These are phyloP conservation scores for Ceratosolen solmsi DNA, from an alignment of 1,140 invertebrate genomes.

Conservation along the genomic window DNA sequence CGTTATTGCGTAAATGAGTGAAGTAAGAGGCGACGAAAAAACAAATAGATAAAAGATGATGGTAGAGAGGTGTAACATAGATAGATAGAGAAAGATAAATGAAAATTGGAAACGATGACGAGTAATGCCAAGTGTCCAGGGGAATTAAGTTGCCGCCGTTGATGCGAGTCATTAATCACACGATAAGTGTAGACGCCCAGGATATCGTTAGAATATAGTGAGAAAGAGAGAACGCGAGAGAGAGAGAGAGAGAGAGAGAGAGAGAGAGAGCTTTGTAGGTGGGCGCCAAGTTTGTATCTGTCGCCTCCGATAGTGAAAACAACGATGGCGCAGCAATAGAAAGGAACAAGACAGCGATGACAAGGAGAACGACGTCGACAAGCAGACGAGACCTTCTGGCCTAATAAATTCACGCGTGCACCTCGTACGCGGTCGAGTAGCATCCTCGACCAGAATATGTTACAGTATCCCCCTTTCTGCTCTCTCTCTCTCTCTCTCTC, in stretches of 20 bases:
- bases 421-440: not conserved
- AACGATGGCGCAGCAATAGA: not conserved
- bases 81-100: not conserved
- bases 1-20: not conserved
- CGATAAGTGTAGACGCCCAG: constrained; percentile 61
- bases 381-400: constrained; percentile 51
- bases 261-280: constrained; percentile 51
- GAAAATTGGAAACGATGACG: constrained; percentile 41
- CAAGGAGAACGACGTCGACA: constrained; percentile 40
- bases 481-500: not conserved
- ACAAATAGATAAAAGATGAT: constrained; percentile 30
- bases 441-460: not conserved
- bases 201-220: constrained; percentile 60
- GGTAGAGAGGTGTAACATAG: not conserved
- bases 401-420: constrained; percentile 59
- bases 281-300: constrained; percentile 54
- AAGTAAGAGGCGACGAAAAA: constrained; percentile 25
- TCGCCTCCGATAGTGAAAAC: constrained; percentile 26
- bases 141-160: constrained; percentile 64
- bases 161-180: constrained; percentile 64
- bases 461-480: not conserved
- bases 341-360: constrained; percentile 32
- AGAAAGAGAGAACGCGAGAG: constrained; percentile 5
- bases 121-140: constrained; percentile 52
- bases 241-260: not conserved